Evolutionary conservation across 2,888 invertebrate species (phyloP), one percentile per base, ranked within the genome.

Genomic region (Ceraclea dissimilis): DNA sequence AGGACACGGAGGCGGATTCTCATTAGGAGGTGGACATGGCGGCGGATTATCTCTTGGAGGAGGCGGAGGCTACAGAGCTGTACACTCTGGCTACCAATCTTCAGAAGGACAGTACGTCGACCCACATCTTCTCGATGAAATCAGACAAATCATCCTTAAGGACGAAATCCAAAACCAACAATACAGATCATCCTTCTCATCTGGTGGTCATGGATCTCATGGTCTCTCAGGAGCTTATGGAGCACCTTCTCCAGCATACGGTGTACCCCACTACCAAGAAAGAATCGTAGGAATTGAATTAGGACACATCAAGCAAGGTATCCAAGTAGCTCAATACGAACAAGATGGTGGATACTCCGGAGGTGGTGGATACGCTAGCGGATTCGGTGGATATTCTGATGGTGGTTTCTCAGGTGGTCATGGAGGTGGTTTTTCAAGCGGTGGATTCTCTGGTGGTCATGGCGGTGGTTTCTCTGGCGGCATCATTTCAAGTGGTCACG

Each of bases 301-400:
- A 59, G 91, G 89, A 67, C 88, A 88, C 61, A 84, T 90, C 66
- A 87, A 89, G 68, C 90, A 90, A 67, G 90, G 88, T 62, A 86
- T 91, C 71, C 90, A 91, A 71, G 90, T 91, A 33, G 91, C 91
- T 22, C 90, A 91, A 69, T 90, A 87, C 79, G 83, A 87, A 68
- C 88, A 89, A 70, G 80, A 84, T 62, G 80, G 79, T 59, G 65
- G 76, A 64, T 71, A 74, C 47, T 67, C 66, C 60, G 70, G 67
- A 53, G 70, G 71, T 60, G 70, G 67, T 54, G 70, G 71, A 57
- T 64, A 52, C 49, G 62, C 63, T 64, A 33, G 44, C 17, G 71
- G 67, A 63, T 70, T 60, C 60, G 65, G 66, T 50, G 69, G 67
- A 60, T 67, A 66, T 52, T 68, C 67, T 64, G 18, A 44, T 20